Evolutionary conservation across 1,140 invertebrate species (phyloP).

Genomic region (Zaprionus africanus): DNA sequence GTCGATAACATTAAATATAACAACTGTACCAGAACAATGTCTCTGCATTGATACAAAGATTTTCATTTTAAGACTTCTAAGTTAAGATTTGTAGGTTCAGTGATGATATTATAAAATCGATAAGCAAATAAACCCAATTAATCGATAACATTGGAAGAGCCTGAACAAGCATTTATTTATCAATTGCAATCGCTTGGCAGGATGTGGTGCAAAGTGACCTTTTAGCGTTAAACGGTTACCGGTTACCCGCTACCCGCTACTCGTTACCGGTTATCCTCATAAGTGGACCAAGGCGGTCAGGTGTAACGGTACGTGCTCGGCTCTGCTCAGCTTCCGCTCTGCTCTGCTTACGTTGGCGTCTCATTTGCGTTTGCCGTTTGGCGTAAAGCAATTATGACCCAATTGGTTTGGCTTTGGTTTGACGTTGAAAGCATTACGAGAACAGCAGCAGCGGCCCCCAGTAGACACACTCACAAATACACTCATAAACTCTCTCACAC

Average conservation of each 20-base stretch:
- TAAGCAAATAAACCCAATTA: no score
- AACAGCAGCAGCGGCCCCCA: neutral
- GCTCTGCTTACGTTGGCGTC: slow-evolving; percentile 48
- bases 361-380: slow-evolving; percentile 75
- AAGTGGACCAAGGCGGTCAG: neutral
- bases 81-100: no score
- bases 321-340: neutral
- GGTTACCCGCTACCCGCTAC: slow-evolving; percentile 1
- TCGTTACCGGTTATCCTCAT: slow-evolving; percentile 2
- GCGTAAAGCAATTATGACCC: slow-evolving; percentile 80
- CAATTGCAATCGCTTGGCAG: neutral
- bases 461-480: neutral
- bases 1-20: no score
- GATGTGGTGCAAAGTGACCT: neutral
- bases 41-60: no score
- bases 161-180: no score
- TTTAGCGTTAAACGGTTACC: neutral
- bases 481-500: neutral
- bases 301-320: slow-evolving; percentile 20
- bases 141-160: no score
- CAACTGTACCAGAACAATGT: no score
- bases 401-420: slow-evolving; percentile 62
- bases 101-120: no score
- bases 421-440: slow-evolving; percentile 6
- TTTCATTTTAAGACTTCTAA: no score